Base-by-base conservation (phyloP, 2,888 invertebrate species). In the Scotopteryx bipunctaria region DNA sequence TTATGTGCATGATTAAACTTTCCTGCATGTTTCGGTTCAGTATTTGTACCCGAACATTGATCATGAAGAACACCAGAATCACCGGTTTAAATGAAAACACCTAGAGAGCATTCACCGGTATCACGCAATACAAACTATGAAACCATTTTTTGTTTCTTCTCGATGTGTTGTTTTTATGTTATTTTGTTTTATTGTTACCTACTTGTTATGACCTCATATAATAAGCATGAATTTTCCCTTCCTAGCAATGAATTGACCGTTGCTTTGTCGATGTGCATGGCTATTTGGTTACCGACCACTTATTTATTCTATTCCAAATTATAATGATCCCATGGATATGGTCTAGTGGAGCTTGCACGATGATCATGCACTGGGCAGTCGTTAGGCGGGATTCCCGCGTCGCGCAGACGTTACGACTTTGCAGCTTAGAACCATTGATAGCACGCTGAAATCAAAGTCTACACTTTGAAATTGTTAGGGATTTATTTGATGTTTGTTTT, bases 221-320 rank as follows among this genome's bases (percentile, higher is more conserved):
- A 86, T 83, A 78, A 72, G 88, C 89, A 89, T 89, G 88, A 42
- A 67, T 67, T 75, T 67, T 66, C 69, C 77, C 71, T 72, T 69
- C 62, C 61, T 64, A 66, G 63, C 64, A 49, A 56, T 75, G 65
- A 64, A 65, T 68, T 72, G 59, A 74, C 69, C 65, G 68, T 78
- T 64, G 86, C 81, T 86, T 86, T 61, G 69, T 82, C 81, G 77
- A 76, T 84, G 76, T 88, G 89, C 89, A 90, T 90, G 89, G 86
- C 86, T 85, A 73, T 80, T n/a, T 74, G 73, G 69, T 83, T 71
- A 70, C 69, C 47, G 69, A 59, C 74, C 71, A 72, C 66, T 70
- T 61, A 69, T 66, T 61, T 64, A 67, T n/a, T 73, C 69, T 79
- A 75, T 78, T 80, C 72, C 61, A 79, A 80, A 78, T 74, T 61